Evolutionary conservation across 2,797 vertebrate species (phyloP), one percentile per base, ranked within the genome.

Genomic region (Rhynchotus rufescens): DNA sequence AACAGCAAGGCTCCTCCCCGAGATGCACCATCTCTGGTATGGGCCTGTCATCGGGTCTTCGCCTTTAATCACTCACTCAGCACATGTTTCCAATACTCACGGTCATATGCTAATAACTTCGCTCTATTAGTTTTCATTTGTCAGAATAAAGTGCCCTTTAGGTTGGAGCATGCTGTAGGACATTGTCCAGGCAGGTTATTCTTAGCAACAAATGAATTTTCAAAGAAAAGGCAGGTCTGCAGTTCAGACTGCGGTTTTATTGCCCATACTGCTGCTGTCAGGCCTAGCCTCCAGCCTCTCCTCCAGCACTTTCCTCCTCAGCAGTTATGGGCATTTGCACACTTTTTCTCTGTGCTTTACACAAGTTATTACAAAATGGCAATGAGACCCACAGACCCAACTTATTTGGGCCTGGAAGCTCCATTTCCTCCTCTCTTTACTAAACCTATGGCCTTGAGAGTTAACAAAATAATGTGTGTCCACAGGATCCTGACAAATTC

Each of bases 61-160:
- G n/a, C 76, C 95, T 94, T 75, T 98, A 98, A 98, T 98, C 97
- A 96, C 95, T 98, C 97, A 96, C 95, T 97, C 95, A 97, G 97
- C 98, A 98, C 98, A 93, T 98, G 98, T 97, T 98, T 98, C 94
- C 97, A 98, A 98, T 98, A 98, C 88, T 25, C 95, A 80, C 93
- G 94, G 91, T 97, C 94, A 94, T 97, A 95, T 96, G 97, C 97
- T 96, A 97, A 98, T 98, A 98, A 98, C 98, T 98, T 49, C 28
- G 6, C 62, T 92, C 88, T 75, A 94, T 94, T 90, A 62, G 65
- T 83, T 93, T 96, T 96, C 96, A 97, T 97, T 97, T 97, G 97
- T 97, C 88, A 95, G 93, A 95, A 45, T 82, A 67, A 92, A 95
- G 90, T 84, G 92, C 82, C 89, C 94, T 93, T 91, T 92, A 89